Conservation (phyloP, 2,113 vertebrate genomes). For the Rhinichthys klamathensis region DNA sequence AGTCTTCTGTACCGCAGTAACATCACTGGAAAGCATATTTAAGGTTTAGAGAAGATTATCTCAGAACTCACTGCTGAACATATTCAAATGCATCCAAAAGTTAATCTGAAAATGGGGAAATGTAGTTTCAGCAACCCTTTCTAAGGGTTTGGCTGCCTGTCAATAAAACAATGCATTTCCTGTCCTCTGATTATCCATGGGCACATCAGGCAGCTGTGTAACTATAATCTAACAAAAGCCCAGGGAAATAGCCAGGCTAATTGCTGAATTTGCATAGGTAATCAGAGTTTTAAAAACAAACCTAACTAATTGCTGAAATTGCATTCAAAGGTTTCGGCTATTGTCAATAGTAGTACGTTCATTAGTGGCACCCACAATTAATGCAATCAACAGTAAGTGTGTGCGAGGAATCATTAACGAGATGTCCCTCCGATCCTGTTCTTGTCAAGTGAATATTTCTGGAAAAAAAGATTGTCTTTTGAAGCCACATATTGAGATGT, state of each 20-base stretch:
- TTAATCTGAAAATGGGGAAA: background rate
- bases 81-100: conserved; percentile 12
- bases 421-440: background rate
- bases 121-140: conserved; percentile 2
- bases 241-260: conserved; percentile 31
- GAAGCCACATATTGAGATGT: background rate
- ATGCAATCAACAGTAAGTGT: conserved; percentile 51
- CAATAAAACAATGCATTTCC: conserved; percentile 64
- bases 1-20: background rate
- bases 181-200: conserved; percentile 31
- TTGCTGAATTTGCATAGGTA: conserved; percentile 52
- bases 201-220: conserved; percentile 49
- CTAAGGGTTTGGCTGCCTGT: conserved; percentile 57
- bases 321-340: conserved; percentile 33
- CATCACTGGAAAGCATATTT: conserved; percentile 1
- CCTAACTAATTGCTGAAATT: conserved; percentile 51
- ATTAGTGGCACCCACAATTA: conserved; percentile 49
- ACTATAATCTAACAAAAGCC: conserved; percentile 35
- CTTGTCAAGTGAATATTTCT: background rate
- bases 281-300: conserved; percentile 51
- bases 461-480: background rate
- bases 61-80: background rate
- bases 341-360: conserved; percentile 31
- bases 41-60: background rate
- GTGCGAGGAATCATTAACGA: conserved; percentile 30